These are phyloP conservation scores for Oppia nitens DNA, from an alignment of 1,140 invertebrate genomes.

Conservation along the genomic window DNA sequence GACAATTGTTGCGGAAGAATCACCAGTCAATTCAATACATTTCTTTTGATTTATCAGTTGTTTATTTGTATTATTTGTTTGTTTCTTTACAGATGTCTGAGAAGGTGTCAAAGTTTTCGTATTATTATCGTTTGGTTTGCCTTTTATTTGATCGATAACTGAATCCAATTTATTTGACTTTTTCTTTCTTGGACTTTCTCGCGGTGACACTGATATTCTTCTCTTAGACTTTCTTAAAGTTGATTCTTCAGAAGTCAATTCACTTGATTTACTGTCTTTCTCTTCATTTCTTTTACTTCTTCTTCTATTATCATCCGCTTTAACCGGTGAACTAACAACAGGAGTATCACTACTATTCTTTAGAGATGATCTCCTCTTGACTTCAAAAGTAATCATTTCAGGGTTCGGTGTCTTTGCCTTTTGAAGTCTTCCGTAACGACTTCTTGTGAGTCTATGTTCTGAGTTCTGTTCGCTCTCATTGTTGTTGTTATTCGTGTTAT, in stretches of 20 bases:
- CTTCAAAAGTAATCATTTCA: neutral
- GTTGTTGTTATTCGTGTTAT: neutral
- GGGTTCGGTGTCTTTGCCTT: neutral
- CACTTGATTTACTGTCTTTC: neutral
- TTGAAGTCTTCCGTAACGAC: neutral
- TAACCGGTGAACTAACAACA: neutral
- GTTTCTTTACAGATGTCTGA: neutral
- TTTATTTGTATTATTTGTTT: neutral
- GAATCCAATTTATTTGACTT: slow-evolving; percentile 6
- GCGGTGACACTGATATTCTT: neutral
- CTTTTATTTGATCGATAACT: neutral
- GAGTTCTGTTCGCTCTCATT: neutral
- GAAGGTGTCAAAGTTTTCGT: neutral
- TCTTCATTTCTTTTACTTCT: neutral
- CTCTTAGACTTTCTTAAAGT: neutral
- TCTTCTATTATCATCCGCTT: neutral
- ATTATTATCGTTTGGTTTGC: neutral
- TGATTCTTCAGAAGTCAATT: neutral
- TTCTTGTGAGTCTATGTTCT: neutral
- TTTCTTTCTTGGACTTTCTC: neutral
- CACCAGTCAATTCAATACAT: neutral
- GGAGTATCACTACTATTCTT: neutral
- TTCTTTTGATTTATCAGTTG: neutral
- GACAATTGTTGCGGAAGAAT: neutral
- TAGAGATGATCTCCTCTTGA: neutral